Base-by-base conservation (phyloP, 2,888 invertebrate genomes). In the Sphaeridia pumilis region DNA sequence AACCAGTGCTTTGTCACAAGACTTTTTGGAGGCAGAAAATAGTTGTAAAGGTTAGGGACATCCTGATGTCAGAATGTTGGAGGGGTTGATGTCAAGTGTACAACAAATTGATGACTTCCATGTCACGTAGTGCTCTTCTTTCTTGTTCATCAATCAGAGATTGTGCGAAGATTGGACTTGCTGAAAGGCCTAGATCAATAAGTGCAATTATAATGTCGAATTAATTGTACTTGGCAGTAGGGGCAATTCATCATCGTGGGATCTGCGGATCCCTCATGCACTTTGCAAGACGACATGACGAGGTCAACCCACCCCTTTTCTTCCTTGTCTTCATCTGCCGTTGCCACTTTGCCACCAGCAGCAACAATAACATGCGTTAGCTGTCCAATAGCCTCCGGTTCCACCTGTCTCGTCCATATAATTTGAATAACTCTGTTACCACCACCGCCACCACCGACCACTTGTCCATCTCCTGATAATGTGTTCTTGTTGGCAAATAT, bases 141-240 rank as follows among this genome's bases (percentile, higher is more conserved):
- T n/a, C n/a, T n/a, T n/a, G n/a, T n/a, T n/a, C n/a, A n/a, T n/a
- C n/a, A n/a, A n/a, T n/a, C n/a, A n/a, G n/a, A n/a, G 10, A 31
- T 31, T 31, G 31, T 31, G 31, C 14, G 7, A 31, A 31, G 14
- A 10, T 31, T 31, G 31, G 14, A 14, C 50, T 51, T 51, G 50
- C 45, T 51, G 50, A 51, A 51, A 51, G 50, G 26, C n/a, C 34
- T 21, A 45, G 35, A 45, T 51, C 45, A 44, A 31, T 31, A 31
- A 31, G 44, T 43, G 25, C 24, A 43, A 28, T 43, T 52, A 46
- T 52, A 46, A 52, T 52, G 52, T 44, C 25, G 14, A 52, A 52
- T 46, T 52, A 52, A 52, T 52, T 46, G 52, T 46, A n/a, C n/a
- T n/a, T n/a, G 25, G 17, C 46, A 26, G 46, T 38, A 46, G 36